A percentile compares a stretch with the other conserved stretches of the same genome.
Conservation (phyloP, 2,113 vertebrate species). For the Pelvicachromis taeniatus region DNA sequence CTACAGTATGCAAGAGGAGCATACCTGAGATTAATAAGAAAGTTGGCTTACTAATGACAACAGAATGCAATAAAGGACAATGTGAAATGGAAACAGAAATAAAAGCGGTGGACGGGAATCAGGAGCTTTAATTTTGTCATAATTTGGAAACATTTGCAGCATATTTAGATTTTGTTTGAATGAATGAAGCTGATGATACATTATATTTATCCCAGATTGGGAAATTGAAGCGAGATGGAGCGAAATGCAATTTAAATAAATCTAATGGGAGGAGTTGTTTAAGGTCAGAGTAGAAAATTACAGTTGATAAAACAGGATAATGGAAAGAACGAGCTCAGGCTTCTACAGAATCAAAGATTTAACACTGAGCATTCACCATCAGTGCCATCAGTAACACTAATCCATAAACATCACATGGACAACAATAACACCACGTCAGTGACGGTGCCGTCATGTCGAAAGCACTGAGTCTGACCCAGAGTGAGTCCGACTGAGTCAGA, state of each 20-base stretch:
- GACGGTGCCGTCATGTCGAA: not conserved
- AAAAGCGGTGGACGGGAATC: not conserved
- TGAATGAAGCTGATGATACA: not conserved
- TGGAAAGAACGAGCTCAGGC: not conserved
- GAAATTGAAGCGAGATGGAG: not conserved
- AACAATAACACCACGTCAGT: not conserved
- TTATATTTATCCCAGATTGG: not conserved
- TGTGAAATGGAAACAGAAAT: not conserved
- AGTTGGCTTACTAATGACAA: not conserved
- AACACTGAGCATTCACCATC: not conserved
- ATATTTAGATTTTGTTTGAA: not conserved
- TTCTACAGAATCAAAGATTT: not conserved
- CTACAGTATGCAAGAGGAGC: too few species aligned
- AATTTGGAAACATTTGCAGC: not conserved
- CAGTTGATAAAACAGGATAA: not conserved
- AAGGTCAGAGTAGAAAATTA: not conserved
- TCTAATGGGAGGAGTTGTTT: accelerated
- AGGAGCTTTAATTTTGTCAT: not conserved
- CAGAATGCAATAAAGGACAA: not conserved
- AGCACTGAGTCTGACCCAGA: not conserved
- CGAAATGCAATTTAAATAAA: not conserved
- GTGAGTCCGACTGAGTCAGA: not conserved
- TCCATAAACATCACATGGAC: not conserved
- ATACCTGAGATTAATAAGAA: too few species aligned
- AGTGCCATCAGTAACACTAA: not conserved